Conservation (phyloP, 2,797 vertebrate species). For the Caiman crocodilus region DNA sequence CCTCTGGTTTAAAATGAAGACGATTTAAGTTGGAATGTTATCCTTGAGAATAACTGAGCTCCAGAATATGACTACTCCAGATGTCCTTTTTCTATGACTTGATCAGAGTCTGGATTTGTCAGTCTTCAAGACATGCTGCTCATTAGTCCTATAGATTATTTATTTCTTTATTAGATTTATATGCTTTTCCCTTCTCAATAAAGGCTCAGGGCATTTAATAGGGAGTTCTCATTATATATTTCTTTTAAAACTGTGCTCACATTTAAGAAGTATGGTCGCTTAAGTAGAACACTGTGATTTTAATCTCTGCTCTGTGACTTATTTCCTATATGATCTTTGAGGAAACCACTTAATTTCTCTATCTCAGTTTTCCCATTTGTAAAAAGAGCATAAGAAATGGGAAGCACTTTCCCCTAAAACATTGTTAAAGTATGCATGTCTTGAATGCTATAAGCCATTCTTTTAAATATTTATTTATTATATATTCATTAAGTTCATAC, state of each 20-base stretch:
- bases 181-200: neutral
- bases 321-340: neutral
- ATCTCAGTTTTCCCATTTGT: rapidly evolving
- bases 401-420: neutral
- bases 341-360: neutral
- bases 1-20: rapidly evolving
- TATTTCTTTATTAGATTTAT: neutral
- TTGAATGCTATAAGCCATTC: neutral
- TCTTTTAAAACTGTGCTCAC: neutral
- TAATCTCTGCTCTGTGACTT: neutral
- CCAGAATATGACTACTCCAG: neutral
- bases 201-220: neutral
- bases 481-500: neutral
- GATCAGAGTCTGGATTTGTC: neutral
- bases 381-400: neutral
- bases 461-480: neutral
- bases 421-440: neutral
- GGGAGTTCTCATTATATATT: neutral
- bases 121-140: neutral
- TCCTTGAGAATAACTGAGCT: neutral
- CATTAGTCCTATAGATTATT: too few species aligned
- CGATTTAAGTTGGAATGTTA: neutral
- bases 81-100: neutral
- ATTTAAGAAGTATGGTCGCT: neutral
- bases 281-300: neutral